These are phyloP conservation scores for Andricus quercusramuli DNA, from an alignment of 2,888 invertebrate species.

Conservation along the genomic window DNA sequence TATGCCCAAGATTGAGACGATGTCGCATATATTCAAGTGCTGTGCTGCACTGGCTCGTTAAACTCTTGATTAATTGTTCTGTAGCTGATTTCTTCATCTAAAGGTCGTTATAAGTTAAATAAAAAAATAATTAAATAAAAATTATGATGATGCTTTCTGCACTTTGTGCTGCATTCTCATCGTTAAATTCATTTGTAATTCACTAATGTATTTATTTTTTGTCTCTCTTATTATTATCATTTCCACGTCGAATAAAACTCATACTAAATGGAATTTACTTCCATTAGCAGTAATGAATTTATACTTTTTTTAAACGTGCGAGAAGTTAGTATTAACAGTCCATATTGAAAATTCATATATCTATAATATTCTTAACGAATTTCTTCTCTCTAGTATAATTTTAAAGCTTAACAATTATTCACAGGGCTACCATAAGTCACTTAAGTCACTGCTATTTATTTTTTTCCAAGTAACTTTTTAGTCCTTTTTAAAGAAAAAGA, in stretches of 20 bases:
- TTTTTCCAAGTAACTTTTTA: no score
- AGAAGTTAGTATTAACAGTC: no score
- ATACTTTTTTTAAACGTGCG: no score
- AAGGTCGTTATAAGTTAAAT: neutral
- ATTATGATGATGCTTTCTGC: neutral
- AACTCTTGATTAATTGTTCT: slow-evolving; percentile 2
- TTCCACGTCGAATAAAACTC: neutral
- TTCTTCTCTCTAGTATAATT: no score
- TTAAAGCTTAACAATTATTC: no score
- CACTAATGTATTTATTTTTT: neutral
- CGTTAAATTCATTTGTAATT: neutral
- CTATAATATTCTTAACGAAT: no score
- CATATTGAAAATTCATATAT: neutral
- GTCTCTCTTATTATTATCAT: neutral
- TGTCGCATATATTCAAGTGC: neutral
- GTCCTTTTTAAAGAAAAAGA: no score
- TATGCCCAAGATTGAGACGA: neutral
- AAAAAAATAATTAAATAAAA: neutral
- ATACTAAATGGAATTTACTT: neutral
- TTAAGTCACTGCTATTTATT: no score
- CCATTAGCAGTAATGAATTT: neutral
- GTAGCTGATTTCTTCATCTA: neutral
- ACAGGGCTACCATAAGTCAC: no score
- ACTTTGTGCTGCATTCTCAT: neutral
- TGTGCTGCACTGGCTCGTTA: neutral